Evolutionary conservation across 2,113 vertebrate species (phyloP), one percentile per base, ranked within the genome.

Genomic region (Sminthopsis crassicaudata): DNA sequence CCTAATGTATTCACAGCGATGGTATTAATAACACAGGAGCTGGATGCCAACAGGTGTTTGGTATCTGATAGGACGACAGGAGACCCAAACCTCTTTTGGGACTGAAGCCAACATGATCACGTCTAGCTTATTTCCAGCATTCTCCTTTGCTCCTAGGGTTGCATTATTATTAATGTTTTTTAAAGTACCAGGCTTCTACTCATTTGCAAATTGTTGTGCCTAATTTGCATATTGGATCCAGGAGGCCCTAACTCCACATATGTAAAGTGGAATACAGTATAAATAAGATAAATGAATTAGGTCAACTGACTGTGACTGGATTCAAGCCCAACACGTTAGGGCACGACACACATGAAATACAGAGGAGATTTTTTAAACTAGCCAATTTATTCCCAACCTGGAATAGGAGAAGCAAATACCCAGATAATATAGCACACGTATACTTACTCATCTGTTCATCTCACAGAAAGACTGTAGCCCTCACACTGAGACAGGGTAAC

Each of bases 201-300:
- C 95, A 96, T 97, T 98, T 97, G 93, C 96, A 97, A 96, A 97
- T 93, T 97, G 95, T 96, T 89, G 53, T 94, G 84, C 91, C 89
- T 94, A 50, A 98, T 98, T 97, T 97, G 97, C 97, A 97, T 96
- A 96, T 54, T 92, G 90, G 60, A 97, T 96, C 94, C 46, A 91
- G 96, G 95, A 94, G 91, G 95, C 91, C 93, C 91, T 46, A n/a
- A 93, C 95, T 97, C 55, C 0, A 6, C 95, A 95, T 95, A 96
- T 96, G 95, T 97, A 97, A 96, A 95, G 30, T 97, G 95, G 95
- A 98, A 96, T 96, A 22, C 60, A 25, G 95, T 96, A 88, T 97
- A 96, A 97, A 97, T 97, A 97, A 97, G 95, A 97, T 95, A 96
- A 98, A 97, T 97, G 96, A 96, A 96, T 97, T 94, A 97, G 96